Conservation (phyloP, 1,140 invertebrate genomes). For the Penaeus vannamei region DNA sequence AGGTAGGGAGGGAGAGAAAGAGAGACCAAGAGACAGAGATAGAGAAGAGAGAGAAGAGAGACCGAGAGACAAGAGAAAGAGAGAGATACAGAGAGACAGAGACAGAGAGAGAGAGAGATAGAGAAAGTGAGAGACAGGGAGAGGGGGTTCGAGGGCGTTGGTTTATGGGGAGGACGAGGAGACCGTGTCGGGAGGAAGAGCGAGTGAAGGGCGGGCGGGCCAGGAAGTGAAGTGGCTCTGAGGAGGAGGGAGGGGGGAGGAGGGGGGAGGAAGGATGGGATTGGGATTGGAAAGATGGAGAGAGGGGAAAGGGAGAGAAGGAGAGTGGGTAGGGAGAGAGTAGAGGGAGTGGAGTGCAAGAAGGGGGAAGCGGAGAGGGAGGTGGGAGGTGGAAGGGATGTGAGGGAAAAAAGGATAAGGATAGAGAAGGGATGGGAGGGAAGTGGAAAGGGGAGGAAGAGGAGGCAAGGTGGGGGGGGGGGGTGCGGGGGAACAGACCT, state of each 20-base stretch:
- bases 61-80: too few relatives aligned
- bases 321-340: not conserved
- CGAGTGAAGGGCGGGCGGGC: not conserved
- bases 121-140: too few relatives aligned
- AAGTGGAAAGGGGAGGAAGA: not conserved
- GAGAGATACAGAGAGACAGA: too few relatives aligned
- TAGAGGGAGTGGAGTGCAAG: not conserved
- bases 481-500: too few relatives aligned
- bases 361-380: not conserved
- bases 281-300: not conserved
- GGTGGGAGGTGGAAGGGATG: not conserved
- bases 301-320: not conserved
- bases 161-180: not conserved
- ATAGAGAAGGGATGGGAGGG: not conserved
- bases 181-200: conserved; percentile 16
- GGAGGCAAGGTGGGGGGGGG: not conserved
- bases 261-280: not conserved
- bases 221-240: not conserved
- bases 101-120: too few relatives aligned
- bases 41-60: too few relatives aligned
- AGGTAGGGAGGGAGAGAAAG: too few relatives aligned
- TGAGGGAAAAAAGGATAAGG: not conserved
- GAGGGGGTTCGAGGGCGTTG: not conserved
- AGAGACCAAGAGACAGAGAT: too few relatives aligned
- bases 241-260: not conserved